Conservation (phyloP, 2,113 vertebrate species). For the Narcine bancroftii region DNA sequence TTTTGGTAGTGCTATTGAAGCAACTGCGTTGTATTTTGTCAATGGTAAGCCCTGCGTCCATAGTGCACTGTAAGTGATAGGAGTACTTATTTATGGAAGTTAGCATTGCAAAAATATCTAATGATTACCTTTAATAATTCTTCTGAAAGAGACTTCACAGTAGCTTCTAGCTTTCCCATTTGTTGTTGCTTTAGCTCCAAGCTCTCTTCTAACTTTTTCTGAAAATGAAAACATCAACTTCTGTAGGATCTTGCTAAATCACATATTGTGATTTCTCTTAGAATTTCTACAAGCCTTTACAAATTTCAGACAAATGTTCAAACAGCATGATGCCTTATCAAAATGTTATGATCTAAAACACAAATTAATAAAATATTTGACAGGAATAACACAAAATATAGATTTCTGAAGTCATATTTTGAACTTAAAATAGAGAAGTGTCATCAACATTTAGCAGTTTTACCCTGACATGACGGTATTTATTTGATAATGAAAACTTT, state of each 20-base stretch:
- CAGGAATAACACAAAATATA: neutral
- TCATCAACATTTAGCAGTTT: neutral
- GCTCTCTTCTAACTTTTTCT: slow-evolving; percentile 44
- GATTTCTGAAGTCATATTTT: neutral
- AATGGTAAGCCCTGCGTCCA: no score
- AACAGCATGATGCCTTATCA: neutral
- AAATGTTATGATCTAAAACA: neutral
- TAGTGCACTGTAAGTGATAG: no score
- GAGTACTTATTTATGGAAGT: no score
- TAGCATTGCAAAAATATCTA: neutral
- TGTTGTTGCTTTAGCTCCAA: slow-evolving; percentile 40
- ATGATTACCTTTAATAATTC: slow-evolving; percentile 41
- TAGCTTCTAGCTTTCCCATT: slow-evolving; percentile 42
- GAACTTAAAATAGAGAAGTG: neutral
- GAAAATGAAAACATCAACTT: neutral
- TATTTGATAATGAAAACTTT: neutral
- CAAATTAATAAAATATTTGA: neutral
- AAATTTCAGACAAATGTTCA: neutral
- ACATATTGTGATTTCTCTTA: neutral
- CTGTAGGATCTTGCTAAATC: neutral
- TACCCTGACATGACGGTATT: neutral
- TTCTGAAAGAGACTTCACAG: slow-evolving; percentile 42
- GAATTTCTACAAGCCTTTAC: neutral
- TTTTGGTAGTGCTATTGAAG: no score
- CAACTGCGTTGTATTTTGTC: no score